Percentiles rank a stretch among this genome's conserved stretches.
Evolutionary conservation across 2,113 vertebrate species (phyloP).

Genomic region (Pristiophorus japonicus): DNA sequence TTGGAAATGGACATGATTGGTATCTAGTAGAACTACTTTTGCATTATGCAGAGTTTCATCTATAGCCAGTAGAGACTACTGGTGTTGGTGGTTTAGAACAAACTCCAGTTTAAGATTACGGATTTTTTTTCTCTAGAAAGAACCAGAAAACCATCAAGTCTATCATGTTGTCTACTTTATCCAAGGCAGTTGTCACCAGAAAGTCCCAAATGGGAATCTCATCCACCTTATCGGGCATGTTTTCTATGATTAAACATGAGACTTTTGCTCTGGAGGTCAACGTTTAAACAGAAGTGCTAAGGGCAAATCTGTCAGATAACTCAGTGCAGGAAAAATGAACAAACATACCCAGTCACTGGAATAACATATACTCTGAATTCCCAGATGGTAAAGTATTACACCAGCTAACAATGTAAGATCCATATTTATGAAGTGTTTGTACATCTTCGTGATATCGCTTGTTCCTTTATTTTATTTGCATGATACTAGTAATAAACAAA

Average conservation of each 20-base stretch:
- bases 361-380: neutral
- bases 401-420: constrained; percentile 5
- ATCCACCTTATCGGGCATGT: neutral
- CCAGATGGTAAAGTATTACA: constrained; percentile 5
- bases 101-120: neutral
- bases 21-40: neutral
- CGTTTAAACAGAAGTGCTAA: neutral
- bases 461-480: neutral
- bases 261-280: constrained; percentile 8
- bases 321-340: constrained; percentile 1
- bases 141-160: neutral
- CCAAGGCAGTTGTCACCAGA: neutral
- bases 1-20: neutral
- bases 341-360: constrained; percentile 4
- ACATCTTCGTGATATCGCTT: neutral
- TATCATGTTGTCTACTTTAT: neutral
- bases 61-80: neutral
- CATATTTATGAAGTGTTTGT: constrained; percentile 3
- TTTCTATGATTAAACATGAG: constrained; percentile 25
- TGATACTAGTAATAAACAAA: neutral
- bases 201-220: neutral
- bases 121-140: neutral
- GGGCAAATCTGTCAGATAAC: neutral
- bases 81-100: neutral
- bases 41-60: neutral